Conservation (phyloP, 2,113 vertebrate species). For the Poeciliopsis retropinna region DNA sequence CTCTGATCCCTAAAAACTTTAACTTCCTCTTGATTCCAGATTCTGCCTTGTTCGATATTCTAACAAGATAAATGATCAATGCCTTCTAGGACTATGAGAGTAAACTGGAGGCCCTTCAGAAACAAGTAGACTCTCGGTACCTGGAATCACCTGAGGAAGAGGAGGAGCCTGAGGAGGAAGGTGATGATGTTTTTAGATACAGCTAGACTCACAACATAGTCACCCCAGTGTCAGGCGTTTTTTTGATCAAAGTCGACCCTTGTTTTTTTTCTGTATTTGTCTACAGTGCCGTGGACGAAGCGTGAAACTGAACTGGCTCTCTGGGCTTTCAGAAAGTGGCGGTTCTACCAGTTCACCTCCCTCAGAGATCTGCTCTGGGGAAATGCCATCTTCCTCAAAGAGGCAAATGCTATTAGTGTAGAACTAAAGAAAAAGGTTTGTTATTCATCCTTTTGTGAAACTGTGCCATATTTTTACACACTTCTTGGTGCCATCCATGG, state of each 20-base stretch:
- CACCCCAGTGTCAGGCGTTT: not conserved
- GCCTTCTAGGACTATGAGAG: slow-evolving; percentile 93
- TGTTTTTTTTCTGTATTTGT: not conserved
- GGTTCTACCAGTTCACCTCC: slow-evolving; percentile 98
- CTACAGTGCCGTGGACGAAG: slow-evolving; percentile 90
- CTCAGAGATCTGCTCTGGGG: slow-evolving; percentile 96
- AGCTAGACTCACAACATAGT: not conserved
- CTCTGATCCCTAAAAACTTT: not conserved
- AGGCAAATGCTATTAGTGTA: slow-evolving; percentile 97
- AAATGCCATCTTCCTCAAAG: slow-evolving; percentile 96
- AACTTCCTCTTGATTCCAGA: not conserved
- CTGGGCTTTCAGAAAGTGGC: slow-evolving; percentile 98
- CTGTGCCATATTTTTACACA: not conserved
- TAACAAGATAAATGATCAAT: not conserved
- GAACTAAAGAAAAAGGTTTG: slow-evolving; percentile 96
- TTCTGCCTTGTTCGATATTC: not conserved
- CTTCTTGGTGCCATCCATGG: not conserved
- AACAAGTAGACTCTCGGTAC: slow-evolving; percentile 92
- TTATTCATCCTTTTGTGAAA: not conserved
- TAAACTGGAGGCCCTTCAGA: slow-evolving; percentile 95
- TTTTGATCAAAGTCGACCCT: slow-evolving; percentile 3
- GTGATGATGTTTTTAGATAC: slow-evolving; percentile 66
- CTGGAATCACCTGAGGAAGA: slow-evolving; percentile 93
- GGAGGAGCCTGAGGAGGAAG: slow-evolving; percentile 95
- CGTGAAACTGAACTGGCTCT: slow-evolving; percentile 91